Evolutionary conservation across 2,888 invertebrate genomes (phyloP), one percentile per base, ranked within the genome.

Genomic region (Drosophila robusta): DNA sequence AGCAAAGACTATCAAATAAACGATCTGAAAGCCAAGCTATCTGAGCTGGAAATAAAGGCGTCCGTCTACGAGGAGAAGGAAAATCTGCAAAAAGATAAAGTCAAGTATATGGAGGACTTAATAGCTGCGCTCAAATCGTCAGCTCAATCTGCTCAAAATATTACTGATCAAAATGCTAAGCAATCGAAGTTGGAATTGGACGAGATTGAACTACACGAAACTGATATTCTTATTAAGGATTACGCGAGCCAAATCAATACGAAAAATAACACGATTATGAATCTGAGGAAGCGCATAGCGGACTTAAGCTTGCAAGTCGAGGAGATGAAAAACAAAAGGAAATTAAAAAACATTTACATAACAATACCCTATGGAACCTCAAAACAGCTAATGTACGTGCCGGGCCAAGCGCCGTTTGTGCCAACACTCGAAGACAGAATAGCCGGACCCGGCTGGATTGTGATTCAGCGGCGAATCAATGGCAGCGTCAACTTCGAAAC

Each of bases 401-500:
- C 64, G 9, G 47, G 60, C 9, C 11, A 49, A 2, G 11, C 24
- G 3, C 9, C 16, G 0, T 65, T 65, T 32, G 26, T 41, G 14
- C 47, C 47, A 26, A 41, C 34, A 4, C 14, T 47, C 12, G 54
- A 66, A 1, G 16, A 61, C 36, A 12, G 12, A 7, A 55, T 51
- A 29, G 50, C 44, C 12, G 65, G 65, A 2, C 29, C 41, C 8
- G 50, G 51, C 5, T 68, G 67, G 51, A 14, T 65, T 11, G 51
- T 57, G 3, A 67, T 63, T n/a, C 64, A 63, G 18, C 50, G 64
- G 41, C 45, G 64, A 8, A 3, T 55, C 29, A 14, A 63, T 36
- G 55, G 55, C 0, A 41, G 4, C 6, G 29, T 45, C 2, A 16
- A 36, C 3, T 67, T 64, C 12, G n/a, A 52, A 7, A 64, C 4